These are phyloP conservation scores for Acrobasis suavella DNA, from an alignment of 2,888 invertebrate species.

Conservation along the genomic window DNA sequence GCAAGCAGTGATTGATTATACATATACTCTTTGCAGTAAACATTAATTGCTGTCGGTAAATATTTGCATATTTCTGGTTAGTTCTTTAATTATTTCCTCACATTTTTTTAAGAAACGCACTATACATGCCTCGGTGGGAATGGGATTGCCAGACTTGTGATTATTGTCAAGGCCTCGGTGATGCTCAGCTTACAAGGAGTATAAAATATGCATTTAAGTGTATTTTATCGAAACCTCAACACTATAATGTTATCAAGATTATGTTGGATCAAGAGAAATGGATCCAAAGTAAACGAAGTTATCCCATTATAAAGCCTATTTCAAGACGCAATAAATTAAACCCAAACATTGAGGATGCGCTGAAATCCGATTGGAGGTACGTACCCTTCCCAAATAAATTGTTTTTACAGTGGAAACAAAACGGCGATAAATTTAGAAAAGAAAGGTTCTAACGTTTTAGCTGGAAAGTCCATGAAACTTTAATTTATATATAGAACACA, in stretches of 20 bases:
- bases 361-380: constrained; percentile 40
- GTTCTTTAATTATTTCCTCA: no score
- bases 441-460: constrained; percentile 19
- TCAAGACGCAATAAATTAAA: constrained; percentile 51
- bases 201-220: constrained; percentile 20
- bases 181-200: no score
- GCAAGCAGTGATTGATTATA: no score
- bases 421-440: constrained; percentile 31
- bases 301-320: constrained; percentile 42
- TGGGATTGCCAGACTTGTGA: no score
- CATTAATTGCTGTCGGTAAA: no score
- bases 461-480: constrained; percentile 17
- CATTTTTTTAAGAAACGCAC: no score
- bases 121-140: no score
- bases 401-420: constrained; percentile 39
- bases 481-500: constrained; percentile 19
- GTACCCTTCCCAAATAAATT: constrained; percentile 40
- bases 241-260: constrained; percentile 33
- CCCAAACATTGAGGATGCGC: constrained; percentile 42
- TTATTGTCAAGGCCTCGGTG: neutral
- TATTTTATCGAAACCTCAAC: constrained; percentile 25
- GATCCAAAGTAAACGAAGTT: constrained; percentile 41
- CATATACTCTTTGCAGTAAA: no score
- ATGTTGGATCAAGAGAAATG: constrained; percentile 35
- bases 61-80: no score